Conservation (phyloP, 2,113 vertebrate species). For the Himantopus leucocephalus region DNA sequence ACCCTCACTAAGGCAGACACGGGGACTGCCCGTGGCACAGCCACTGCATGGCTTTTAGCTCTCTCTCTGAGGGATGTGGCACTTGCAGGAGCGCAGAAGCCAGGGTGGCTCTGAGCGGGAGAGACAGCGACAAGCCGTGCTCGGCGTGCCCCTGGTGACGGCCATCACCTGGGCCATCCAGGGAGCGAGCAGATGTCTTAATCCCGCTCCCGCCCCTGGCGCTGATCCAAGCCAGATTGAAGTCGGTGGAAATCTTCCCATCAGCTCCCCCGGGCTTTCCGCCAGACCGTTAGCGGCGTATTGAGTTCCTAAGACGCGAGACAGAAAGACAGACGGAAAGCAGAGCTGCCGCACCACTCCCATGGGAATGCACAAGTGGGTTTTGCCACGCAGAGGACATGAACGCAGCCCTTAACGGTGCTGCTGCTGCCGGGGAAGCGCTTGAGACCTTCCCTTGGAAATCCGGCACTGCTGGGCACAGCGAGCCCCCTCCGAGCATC, state of each 20-base stretch:
- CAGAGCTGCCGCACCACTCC: not conserved
- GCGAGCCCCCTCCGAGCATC: not conserved
- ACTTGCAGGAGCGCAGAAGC: not conserved
- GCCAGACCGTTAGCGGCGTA: not conserved
- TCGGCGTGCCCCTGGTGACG: accelerated
- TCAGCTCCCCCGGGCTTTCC: not conserved
- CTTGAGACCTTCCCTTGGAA: not conserved
- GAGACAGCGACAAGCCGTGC: not conserved
- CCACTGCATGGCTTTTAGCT: not conserved
- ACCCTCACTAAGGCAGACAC: not conserved
- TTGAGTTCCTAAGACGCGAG: not conserved
- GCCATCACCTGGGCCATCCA: not conserved
- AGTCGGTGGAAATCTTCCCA: not conserved
- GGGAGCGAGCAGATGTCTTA: not conserved
- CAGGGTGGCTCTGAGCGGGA: not conserved
- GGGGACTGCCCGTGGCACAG: not conserved
- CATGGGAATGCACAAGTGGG: accelerated
- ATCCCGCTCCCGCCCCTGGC: not conserved
- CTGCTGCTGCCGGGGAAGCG: not conserved
- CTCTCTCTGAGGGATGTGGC: not conserved
- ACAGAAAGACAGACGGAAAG: not conserved
- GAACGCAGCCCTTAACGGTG: accelerated
- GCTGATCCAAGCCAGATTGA: not conserved
- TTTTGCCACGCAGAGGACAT: not conserved
- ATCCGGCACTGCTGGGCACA: accelerated